Percentiles rank a stretch among this genome's conserved stretches.
These are phyloP conservation scores for Pegoplata infirma DNA, from an alignment of 2,888 invertebrate genomes.

Conservation along the genomic window DNA sequence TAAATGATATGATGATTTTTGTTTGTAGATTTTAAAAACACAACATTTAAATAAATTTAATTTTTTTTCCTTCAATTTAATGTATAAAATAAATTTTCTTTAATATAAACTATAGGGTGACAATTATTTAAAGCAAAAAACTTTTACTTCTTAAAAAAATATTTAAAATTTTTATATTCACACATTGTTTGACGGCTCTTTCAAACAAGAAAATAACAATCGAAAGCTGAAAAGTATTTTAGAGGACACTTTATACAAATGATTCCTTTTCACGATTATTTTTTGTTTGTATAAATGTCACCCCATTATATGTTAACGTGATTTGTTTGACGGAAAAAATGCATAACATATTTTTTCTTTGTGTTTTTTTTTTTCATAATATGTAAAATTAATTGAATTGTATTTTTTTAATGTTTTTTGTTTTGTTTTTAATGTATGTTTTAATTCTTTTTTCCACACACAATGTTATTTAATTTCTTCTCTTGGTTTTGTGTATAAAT, in stretches of 20 bases:
- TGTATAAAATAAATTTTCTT: slow-evolving; percentile 7
- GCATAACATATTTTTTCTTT: no score
- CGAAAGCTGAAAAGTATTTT: no score
- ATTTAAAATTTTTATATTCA: background rate
- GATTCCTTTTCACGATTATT: no score
- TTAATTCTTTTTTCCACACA: no score
- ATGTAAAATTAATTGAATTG: slow-evolving; percentile 14
- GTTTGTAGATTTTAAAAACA: slow-evolving; percentile 28
- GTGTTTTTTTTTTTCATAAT: slow-evolving; percentile 16
- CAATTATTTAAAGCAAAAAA: slow-evolving; percentile 36
- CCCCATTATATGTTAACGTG: background rate
- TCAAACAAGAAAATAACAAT: no score
- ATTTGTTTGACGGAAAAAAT: background rate
- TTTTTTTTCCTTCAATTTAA: slow-evolving; percentile 11
- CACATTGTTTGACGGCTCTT: background rate
- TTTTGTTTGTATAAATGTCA: background rate
- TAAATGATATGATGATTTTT: slow-evolving; percentile 48
- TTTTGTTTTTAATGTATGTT: background rate
- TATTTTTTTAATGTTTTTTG: background rate
- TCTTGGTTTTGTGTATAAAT: slow-evolving; percentile 4
- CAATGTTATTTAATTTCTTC: background rate
- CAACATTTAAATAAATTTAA: slow-evolving; percentile 35
- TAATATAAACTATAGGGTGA: background rate
- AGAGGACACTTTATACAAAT: no score
- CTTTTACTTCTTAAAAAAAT: background rate